phyloP scores from a whole-genome alignment of 2,888 invertebrate genomes.

The Anarsia innoxiella region DNA sequence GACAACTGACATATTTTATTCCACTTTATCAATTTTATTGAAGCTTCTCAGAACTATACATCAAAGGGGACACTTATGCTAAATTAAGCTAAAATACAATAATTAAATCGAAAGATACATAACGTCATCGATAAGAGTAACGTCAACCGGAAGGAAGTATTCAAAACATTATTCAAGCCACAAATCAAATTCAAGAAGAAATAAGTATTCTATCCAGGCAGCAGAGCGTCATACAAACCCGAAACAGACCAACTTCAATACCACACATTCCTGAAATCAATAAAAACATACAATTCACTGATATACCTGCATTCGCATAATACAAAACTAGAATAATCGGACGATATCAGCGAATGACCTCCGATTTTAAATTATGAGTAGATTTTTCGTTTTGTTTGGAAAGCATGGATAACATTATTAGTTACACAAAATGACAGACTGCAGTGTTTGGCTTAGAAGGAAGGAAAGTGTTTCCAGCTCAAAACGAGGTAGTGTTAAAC shows the following conservation, averaged over 20 bases:
- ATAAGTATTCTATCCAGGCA: conserved; percentile 43
- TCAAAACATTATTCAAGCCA: conserved; percentile 23
- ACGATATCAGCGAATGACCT: too few species aligned
- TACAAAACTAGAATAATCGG: too few species aligned
- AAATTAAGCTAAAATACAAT: conserved; percentile 50
- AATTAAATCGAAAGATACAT: conserved; percentile 36
- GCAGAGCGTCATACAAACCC: conserved; percentile 47
- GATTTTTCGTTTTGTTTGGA: conserved; percentile 24
- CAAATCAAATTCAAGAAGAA: conserved; percentile 40
- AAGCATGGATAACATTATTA: too few species aligned
- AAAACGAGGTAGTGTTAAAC: too few species aligned
- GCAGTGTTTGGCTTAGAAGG: too few species aligned
- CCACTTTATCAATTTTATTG: conserved; percentile 38
- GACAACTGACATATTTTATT: conserved; percentile 4
- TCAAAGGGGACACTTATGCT: conserved; percentile 52
- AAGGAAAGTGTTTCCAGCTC: too few species aligned
- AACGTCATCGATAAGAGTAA: too few species aligned
- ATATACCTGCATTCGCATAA: too few species aligned
- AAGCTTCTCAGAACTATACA: conserved; percentile 40
- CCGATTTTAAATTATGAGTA: too few species aligned
- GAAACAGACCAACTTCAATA: conserved; percentile 51
- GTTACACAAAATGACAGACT: conserved; percentile 6
- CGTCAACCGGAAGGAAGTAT: conserved; percentile 35
- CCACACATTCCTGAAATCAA: conserved; percentile 50
- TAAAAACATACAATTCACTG: conserved; percentile 47